These are phyloP conservation scores for Sylvilagus floridanus DNA, from an alignment of 2,797 vertebrate genomes.

Conservation along the genomic window DNA sequence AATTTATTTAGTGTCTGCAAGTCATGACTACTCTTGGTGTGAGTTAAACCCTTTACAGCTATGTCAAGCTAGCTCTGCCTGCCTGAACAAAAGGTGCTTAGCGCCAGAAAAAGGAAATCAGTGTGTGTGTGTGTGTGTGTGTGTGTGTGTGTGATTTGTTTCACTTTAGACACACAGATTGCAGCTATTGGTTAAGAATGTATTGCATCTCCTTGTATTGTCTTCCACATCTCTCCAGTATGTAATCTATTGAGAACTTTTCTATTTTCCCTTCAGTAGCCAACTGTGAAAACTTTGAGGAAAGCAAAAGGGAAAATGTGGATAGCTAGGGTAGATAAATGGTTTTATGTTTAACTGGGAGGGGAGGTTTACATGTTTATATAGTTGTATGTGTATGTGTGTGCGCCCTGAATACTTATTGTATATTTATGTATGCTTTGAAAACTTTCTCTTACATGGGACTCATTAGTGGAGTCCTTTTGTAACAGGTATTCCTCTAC, in stretches of 20 bases:
- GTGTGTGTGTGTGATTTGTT: neutral
- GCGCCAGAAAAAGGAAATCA: slow-evolving; percentile 15
- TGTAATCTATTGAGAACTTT: neutral
- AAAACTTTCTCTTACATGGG: neutral
- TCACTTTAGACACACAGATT: neutral
- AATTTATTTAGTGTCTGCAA: slow-evolving; percentile 20
- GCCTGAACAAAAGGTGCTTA: neutral
- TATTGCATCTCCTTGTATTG: neutral
- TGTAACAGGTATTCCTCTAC: slow-evolving; percentile 21
- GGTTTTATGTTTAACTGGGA: neutral
- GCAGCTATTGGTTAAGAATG: neutral
- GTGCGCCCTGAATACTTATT: neutral
- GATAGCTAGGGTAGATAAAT: neutral
- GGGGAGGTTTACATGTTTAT: accelerated
- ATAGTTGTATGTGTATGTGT: neutral
- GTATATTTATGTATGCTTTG: neutral
- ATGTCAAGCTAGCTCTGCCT: neutral
- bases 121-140: no score
- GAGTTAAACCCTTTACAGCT: slow-evolving; percentile 13
- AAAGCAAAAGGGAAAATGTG: neutral
- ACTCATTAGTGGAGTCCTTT: slow-evolving; percentile 3
- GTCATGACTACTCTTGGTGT: neutral
- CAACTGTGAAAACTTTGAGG: neutral
- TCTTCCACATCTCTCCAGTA: neutral
- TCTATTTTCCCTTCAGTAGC: neutral